phyloP scores from a whole-genome alignment of 2,797 vertebrate species.

The Protosalanx chinensis region DNA sequence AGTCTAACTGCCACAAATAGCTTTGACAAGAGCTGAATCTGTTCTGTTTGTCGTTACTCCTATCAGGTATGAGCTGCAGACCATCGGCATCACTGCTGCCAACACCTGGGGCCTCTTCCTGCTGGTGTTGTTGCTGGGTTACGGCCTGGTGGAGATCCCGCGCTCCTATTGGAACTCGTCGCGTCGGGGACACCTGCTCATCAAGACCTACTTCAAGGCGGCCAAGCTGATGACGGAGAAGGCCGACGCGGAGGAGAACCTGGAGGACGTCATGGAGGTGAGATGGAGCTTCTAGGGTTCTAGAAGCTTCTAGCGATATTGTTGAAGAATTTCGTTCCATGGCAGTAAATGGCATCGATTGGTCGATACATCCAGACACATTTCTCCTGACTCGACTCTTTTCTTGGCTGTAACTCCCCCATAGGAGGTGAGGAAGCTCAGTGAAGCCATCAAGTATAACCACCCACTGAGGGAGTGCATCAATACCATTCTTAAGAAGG shows the following conservation, averaged over 20 bases:
- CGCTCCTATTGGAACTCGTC: conserved; percentile 94
- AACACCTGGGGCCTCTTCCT: conserved; percentile 98
- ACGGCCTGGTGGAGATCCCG: conserved; percentile 94
- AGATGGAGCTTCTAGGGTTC: neutral
- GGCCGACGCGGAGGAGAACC: conserved; percentile 93
- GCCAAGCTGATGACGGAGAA: conserved; percentile 97
- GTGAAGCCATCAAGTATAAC: conserved; percentile 94
- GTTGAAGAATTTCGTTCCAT: no score
- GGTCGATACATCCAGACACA: neutral
- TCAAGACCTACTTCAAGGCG: conserved; percentile 96
- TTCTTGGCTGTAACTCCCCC: conserved; percentile 23
- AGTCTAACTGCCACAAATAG: neutral
- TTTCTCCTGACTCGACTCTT: neutral
- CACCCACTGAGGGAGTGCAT: conserved; percentile 92
- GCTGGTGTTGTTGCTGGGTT: conserved; percentile 90
- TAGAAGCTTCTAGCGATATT: no score
- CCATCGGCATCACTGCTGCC: conserved; percentile 94
- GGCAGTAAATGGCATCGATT: no score
- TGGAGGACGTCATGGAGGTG: conserved; percentile 97
- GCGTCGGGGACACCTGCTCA: conserved; percentile 83
- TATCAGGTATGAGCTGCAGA: conserved; percentile 89
- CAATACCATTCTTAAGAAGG: conserved; percentile 94
- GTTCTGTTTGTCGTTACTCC: neutral
- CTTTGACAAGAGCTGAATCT: neutral
- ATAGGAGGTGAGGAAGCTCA: conserved; percentile 94